Evolutionary conservation across 1,140 invertebrate species (phyloP), one percentile per base, ranked within the genome.

Genomic region (Trypoxylus dichotomus): DNA sequence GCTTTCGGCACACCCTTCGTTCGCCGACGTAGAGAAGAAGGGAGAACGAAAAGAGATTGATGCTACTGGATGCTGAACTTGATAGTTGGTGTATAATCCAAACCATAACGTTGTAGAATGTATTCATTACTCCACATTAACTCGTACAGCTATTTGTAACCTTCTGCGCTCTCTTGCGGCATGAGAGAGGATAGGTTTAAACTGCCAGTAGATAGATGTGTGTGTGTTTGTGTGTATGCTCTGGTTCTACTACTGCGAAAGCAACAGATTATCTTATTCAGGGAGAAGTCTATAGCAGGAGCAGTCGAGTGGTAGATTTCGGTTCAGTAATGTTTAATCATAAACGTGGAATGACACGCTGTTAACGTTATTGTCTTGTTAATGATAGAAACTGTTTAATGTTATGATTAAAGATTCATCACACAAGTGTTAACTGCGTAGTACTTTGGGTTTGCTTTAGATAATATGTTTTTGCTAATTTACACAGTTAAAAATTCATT

Each of bases 51-150:
- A 79, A 76, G 76, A 83, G 84, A 85, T 85, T 85, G 84, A 85
- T 85, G 82, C 79, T 76, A 79, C 77, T 80, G 73, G 77, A 78
- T 81, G 80, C 81, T 81, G 79, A 84, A 84, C 82, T 83, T 84
- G 83, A 85, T 85, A 85, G 83, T 84, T 81, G 81, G 82, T 83
- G 80, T 84, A 85, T 85, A 84, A 85, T 85, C 83, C 80, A 82
- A 83, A 85, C 84, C 84, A 82, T 85, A 85, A 85, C 84, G 83
- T 83, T 84, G 83, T 84, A 83, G 83, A 84, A 85, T 84, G 83
- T 84, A 85, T 85, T 85, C 84, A 85, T 85, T 85, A 84, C 83
- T 85, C 81, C 83, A 80, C 83, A 84, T 85, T 85, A 85, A 83
- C 83, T 83, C 79, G 80, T 75, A 78, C 74, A 81, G 83, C 83